Evolutionary conservation across 2,113 vertebrate species (phyloP), one percentile per base, ranked within the genome.

Genomic region (Macrotus californicus): DNA sequence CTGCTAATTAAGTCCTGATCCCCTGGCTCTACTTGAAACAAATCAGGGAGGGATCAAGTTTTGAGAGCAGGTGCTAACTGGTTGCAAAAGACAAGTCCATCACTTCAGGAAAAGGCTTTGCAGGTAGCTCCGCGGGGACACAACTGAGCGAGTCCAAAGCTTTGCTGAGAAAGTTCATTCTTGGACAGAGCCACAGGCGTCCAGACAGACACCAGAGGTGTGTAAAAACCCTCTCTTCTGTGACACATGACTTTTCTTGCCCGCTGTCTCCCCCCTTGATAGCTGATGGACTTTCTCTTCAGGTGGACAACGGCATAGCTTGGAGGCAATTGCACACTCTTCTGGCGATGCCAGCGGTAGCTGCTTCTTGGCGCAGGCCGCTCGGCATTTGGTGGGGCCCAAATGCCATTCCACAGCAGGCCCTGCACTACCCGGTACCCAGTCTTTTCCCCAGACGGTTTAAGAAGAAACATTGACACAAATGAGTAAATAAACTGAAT

Each of bases 1-100:
- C 96, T 96, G 96, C 97, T 98, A 98, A 99, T 99, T 98, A 99
- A 98, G 98, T 98, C 98, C 97, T 98, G 98, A 98, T 98, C 97
- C 98, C 97, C 98, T 99, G 98, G 98, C 98, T 98, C 97, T 91
- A 98, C 98, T 98, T 99, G 96, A 99, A 98, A 98, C 97, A 93
- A 89, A 97, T 97, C 96, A 92, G 92, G 96, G 96, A 97, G 94
- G 95, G 97, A 98, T 98, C 96, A 96, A 97, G 93, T 97, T 97
- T 96, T 87, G 97, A 98, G 93, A 98, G 98, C 98, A 99, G 98
- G 98, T 98, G 98, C 98, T 98, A 97, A 98, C 98, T 98, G 97
- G 98, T 96, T 98, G 96, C 96, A 98, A 98, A 97, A 97, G 93
- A 54, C 80, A 94, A 96, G 97, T 96, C 98, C 96, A 88, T 98